Base-by-base conservation (phyloP, 2,113 vertebrate genomes). In the Pygoscelis antarcticus region DNA sequence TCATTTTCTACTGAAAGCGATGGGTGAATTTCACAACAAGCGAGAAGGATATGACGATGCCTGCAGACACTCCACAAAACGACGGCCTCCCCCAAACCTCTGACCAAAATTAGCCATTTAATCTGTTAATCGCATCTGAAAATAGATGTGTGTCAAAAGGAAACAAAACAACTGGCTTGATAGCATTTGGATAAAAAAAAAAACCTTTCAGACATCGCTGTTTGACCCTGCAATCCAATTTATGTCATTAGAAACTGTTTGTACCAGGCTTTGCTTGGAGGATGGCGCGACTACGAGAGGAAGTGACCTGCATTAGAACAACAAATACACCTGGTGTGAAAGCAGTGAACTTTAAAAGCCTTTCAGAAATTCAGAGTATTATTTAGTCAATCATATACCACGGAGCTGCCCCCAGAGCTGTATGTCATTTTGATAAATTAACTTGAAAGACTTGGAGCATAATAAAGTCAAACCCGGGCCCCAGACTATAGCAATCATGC, bases 351-450 rank as follows among this genome's bases (percentile, higher is more conserved):
- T 96, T 94, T 86, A 81, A 77, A 75, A 96, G 81, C 84, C 87
- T 84, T 89, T 93, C 96, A 96, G 69, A 96, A 97, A 95, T 75
- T 44, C 85, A 78, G 57, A 95, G 54, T 90, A 86, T 91, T 94
- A 96, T 95, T 98, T 98, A 96, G 98, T 98, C 96, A 98, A 98
- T 98, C 97, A 98, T 98, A 98, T 12, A 98, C 97, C 96, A 87
- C 16, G 26, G 57, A 83, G 76, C 75, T 97, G 88, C 97, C 96
- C 94, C 92, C 84, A 86, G 84, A 98, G 96, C 95, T 82, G 82
- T 82, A 44, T 89, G 94, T 91, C 97, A 92, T 96, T 97, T 97
- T 96, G 97, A 98, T 96, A 97, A 98, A 98, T 97, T 98, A 98
- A 96, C 97, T 96, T 77, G 57, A 96, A 97, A 91, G 89, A 89